phyloP scores from a whole-genome alignment of 2,888 invertebrate species.

The Gisinianus flammeolus region DNA sequence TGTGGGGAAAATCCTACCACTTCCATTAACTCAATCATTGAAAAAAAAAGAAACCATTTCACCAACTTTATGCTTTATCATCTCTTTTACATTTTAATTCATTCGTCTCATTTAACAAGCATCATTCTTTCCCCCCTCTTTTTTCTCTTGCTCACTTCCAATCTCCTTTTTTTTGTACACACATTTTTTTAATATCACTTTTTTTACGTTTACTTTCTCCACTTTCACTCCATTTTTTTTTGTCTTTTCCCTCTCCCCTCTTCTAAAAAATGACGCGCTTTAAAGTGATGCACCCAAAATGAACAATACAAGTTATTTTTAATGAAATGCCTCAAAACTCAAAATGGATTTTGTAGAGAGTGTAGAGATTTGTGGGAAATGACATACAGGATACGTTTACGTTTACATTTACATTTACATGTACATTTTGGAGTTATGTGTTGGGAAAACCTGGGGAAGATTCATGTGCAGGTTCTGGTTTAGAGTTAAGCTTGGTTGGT shows the following conservation, averaged over 20 bases:
- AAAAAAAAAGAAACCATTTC: conserved; percentile 24
- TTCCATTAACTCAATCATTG: conserved; percentile 36
- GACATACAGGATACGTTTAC: no score
- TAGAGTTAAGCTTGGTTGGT: neutral
- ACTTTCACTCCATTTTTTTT: no score
- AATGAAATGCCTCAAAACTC: no score
- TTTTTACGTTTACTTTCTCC: neutral
- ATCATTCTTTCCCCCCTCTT: neutral
- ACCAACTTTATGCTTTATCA: neutral
- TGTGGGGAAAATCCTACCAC: conserved; percentile 34
- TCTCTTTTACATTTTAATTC: conserved; percentile 21
- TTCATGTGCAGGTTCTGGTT: neutral
- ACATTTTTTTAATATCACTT: neutral
- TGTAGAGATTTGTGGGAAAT: no score
- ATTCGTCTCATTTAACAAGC: conserved; percentile 14
- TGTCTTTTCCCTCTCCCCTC: no score
- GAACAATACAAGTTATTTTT: no score
- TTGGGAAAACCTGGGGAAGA: no score
- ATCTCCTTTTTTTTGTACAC: neutral
- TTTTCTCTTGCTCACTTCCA: neutral
- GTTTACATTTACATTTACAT: no score
- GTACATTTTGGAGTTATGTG: no score
- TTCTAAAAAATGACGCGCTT: no score
- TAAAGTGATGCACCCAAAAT: no score
- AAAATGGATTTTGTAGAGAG: no score